Evolutionary conservation across 2,797 vertebrate genomes (phyloP), one percentile per base, ranked within the genome.

Genomic region (Tolypeutes matacus): DNA sequence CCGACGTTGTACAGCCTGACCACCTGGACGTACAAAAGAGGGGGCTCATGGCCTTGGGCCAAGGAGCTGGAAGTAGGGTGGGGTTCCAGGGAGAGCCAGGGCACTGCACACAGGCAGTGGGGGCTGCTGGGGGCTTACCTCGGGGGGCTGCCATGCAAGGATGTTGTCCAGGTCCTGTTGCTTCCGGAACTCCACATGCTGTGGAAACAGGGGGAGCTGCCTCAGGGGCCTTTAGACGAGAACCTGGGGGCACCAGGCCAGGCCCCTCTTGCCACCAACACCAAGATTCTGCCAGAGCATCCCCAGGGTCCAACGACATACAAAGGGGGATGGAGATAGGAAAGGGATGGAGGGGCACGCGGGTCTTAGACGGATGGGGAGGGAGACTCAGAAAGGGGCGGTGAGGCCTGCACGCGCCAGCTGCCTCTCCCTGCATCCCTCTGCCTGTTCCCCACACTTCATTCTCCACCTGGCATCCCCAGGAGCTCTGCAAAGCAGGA

Each of bases 101-200:
- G 39, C 39, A 39, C 39, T 39, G 39, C 39, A 39, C 39, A 39
- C 39, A 39, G 39, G 39, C 39, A 39, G 39, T 39, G 39, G 39
- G 39, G 39, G 39, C 39, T 39, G 39, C 39, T 1, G 39, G 15
- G 39, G 42, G 46, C 95, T 92, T 97, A 99, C 99, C 99, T 99
- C 99, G 0, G 99, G 99, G 18, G 99, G 98, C 83, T 98, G 98
- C 99, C 99, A 99, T 0, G 98, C 95, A 0, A 98, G 65, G 86
- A 99, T 99, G 18, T 98, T 97, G 95, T 99, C 98, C 0, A 98
- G 98, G 4, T 99, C 99, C 98, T 99, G 98, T 82, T 98, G 97
- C 97, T 98, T 99, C 96, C 99, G 98, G 96, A 99, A 99, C 92
- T 99, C 99, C 25, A 99, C 0, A 78, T 99, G 98, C 99, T 99